phyloP scores from a whole-genome alignment of 2,888 invertebrate species.

The Nemotelus nigrinus region DNA sequence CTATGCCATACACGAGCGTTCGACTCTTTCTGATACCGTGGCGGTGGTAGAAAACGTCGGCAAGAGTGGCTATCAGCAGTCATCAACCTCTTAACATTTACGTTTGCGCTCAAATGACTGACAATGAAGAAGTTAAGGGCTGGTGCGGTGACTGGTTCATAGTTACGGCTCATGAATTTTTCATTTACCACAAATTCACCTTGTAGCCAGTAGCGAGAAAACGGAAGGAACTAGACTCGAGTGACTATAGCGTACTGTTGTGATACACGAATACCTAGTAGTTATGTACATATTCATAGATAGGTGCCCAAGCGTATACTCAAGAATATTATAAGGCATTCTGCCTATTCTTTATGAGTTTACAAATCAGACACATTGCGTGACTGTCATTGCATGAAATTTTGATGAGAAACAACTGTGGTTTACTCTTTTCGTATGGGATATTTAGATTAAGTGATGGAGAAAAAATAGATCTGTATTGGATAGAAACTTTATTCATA shows the following conservation, averaged over 20 bases:
- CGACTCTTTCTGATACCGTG: not conserved
- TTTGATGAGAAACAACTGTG: no score
- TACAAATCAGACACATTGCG: no score
- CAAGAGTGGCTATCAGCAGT: conserved; percentile 17
- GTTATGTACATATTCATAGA: no score
- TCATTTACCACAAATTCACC: conserved; percentile 17
- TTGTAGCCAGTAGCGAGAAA: not conserved
- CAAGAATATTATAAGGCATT: no score
- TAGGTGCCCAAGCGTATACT: no score
- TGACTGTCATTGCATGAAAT: no score
- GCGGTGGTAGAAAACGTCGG: not conserved
- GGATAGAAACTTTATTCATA: no score
- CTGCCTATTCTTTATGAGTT: no score
- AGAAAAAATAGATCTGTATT: no score
- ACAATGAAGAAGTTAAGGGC: conserved; percentile 36
- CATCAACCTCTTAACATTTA: conserved; percentile 38
- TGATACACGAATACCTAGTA: no score
- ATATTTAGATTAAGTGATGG: no score
- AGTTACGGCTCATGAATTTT: conserved; percentile 40
- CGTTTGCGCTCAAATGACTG: conserved; percentile 18
- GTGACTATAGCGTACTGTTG: not conserved
- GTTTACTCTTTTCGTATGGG: no score
- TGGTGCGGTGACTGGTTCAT: conserved; percentile 15
- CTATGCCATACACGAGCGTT: not conserved
- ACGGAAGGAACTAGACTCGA: conserved; percentile 43